These are phyloP conservation scores for Galagoides demidoff DNA, from an alignment of 2,797 vertebrate genomes.

Conservation along the genomic window DNA sequence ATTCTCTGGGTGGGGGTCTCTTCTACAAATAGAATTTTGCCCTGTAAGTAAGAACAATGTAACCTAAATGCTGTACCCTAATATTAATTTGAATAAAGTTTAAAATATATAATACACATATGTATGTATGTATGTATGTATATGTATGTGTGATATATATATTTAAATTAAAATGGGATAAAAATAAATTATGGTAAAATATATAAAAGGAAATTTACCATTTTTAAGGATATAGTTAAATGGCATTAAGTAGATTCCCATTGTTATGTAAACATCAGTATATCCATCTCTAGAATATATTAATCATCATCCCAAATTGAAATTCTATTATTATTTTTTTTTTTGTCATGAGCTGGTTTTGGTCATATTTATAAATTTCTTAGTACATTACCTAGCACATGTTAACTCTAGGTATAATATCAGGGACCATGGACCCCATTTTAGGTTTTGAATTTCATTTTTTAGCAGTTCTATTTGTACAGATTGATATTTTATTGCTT, in stretches of 20 bases:
- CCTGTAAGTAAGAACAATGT: no score
- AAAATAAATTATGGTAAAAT: not conserved
- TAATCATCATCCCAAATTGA: not conserved
- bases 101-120: no score
- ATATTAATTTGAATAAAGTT: no score
- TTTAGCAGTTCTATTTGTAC: not conserved
- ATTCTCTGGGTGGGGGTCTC: no score
- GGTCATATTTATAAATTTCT: not conserved
- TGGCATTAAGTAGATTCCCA: not conserved
- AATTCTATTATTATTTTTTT: not conserved
- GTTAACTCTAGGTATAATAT: not conserved
- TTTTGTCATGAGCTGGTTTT: not conserved
- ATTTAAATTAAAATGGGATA: no score
- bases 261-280: not conserved
- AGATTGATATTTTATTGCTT: not conserved
- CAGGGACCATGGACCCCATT: not conserved
- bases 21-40: no score
- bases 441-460: slow-evolving; percentile 4
- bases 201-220: not conserved
- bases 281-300: not conserved
- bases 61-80: no score
- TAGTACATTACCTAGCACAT: not conserved
- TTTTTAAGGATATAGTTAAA: not conserved
- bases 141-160: no score
- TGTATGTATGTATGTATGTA: no score